Conservation (phyloP, 2,797 vertebrate species). For the Euthynnus affinis region DNA sequence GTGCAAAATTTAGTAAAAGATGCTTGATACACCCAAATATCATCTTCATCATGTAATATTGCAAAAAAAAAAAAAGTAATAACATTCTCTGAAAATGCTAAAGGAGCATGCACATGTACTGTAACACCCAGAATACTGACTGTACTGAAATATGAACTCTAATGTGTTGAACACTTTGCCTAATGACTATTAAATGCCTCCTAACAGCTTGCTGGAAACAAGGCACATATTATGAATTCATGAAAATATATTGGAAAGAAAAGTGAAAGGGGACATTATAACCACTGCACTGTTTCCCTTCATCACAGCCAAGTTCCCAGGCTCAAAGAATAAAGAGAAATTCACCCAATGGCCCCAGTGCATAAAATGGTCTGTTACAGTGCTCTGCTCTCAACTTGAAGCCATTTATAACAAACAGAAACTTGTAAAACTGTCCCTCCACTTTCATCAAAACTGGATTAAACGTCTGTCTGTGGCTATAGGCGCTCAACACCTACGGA, state of each 20-base stretch:
- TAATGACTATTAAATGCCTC: conserved; percentile 49
- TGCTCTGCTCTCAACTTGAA: conserved; percentile 40
- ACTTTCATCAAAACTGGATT: conserved; percentile 76
- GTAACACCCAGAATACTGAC: neutral
- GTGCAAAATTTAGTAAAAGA: neutral
- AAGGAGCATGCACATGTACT: neutral
- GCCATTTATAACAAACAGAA: conserved; percentile 55
- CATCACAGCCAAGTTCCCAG: conserved; percentile 45
- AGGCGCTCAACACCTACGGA: conserved; percentile 47
- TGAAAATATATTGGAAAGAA: conserved; percentile 37
- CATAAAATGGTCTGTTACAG: conserved; percentile 35
- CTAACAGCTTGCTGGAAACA: conserved; percentile 39
- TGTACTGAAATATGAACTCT: conserved; percentile 22
- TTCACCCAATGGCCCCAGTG: conserved; percentile 36
- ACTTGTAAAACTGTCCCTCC: conserved; percentile 44
- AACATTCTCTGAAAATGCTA: neutral
- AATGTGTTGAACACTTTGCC: conserved; percentile 25
- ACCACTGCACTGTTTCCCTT: conserved; percentile 28
- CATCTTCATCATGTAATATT: neutral
- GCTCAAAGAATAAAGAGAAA: conserved; percentile 40
- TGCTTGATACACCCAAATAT: neutral
- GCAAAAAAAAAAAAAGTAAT: conserved; percentile 6
- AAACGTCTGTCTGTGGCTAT: conserved; percentile 40
- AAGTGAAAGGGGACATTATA: conserved; percentile 33
- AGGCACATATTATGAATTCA: conserved; percentile 35